Evolutionary conservation across 2,797 vertebrate genomes (phyloP).

Genomic region (Lutjanus argentimaculatus): DNA sequence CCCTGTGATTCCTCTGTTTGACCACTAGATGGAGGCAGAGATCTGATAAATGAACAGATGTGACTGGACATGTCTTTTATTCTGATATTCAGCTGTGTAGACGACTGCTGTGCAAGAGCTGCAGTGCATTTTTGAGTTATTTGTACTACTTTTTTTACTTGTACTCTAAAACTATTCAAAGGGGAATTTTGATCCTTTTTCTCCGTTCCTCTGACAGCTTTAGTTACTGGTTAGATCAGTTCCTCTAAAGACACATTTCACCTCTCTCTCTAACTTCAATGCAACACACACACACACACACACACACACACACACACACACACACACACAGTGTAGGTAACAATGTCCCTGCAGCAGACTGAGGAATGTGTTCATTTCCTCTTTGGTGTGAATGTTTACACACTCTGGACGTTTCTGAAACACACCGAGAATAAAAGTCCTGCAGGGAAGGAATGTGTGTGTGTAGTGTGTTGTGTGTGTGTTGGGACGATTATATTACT

Average conservation of each 20-base stretch:
- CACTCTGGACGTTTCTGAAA: conserved; percentile 37
- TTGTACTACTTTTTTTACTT: too few species aligned
- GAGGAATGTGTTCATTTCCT: conserved; percentile 79
- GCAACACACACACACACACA: too few species aligned
- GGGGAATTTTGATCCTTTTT: too few species aligned
- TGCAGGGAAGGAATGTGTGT: conserved; percentile 37
- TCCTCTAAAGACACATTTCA: too few species aligned
- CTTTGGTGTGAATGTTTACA: conserved; percentile 59
- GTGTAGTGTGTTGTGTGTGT: conserved; percentile 1
- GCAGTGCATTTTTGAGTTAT: too few species aligned
- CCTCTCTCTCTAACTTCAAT: too few species aligned
- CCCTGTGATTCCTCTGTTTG: conserved; percentile 3
- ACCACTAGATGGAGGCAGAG: conserved; percentile 50
- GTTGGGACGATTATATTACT: too few species aligned
- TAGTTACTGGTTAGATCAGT: too few species aligned
- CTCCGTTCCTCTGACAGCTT: too few species aligned
- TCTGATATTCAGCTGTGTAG: too few species aligned
- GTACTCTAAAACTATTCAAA: too few species aligned
- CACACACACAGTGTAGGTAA: conserved; percentile 17
- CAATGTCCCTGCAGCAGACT: conserved; percentile 35
- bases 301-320: background rate
- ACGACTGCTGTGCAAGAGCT: too few species aligned
- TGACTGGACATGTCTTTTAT: background rate
- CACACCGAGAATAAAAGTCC: conserved; percentile 12
- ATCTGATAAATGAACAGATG: background rate